Conservation (phyloP, 2,888 invertebrate species). For the Mimumesa dahlbomi region DNA sequence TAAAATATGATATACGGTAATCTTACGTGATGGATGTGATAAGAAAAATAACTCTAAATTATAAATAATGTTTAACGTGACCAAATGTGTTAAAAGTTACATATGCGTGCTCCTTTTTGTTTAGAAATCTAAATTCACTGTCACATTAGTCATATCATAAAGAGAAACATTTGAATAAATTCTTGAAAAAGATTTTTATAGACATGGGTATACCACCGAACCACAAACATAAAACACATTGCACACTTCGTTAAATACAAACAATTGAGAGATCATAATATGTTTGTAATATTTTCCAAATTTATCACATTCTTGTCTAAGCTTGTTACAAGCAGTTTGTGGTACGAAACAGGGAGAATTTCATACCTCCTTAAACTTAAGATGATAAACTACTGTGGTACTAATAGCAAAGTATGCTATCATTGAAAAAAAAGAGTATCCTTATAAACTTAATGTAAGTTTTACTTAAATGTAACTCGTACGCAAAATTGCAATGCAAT, state of each 20-base stretch:
- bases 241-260: slow-evolving; percentile 6
- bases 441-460: too few species aligned
- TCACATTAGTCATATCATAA: too few species aligned
- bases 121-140: too few species aligned
- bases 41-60: not conserved
- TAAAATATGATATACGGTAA: not conserved
- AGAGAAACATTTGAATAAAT: too few species aligned
- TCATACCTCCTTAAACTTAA: not conserved
- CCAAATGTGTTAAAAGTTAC: not conserved
- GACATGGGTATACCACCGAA: too few species aligned
- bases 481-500: too few species aligned
- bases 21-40: not conserved
- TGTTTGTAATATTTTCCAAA: slow-evolving; percentile 6
- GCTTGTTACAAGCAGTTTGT: not conserved
- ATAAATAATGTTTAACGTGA: slow-evolving; percentile 15
- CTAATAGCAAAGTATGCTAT: too few species aligned
- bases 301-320: slow-evolving; percentile 12
- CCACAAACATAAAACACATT: not conserved
- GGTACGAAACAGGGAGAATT: slow-evolving; percentile 16
- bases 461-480: too few species aligned
- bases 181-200: too few species aligned
- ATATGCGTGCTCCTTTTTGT: not conserved
- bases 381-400: too few species aligned
- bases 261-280: too few species aligned
- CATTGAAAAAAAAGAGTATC: too few species aligned